Evolutionary conservation across 2,113 vertebrate species (phyloP), one percentile per base, ranked within the genome.

Genomic region (Daboia siamensis): DNA sequence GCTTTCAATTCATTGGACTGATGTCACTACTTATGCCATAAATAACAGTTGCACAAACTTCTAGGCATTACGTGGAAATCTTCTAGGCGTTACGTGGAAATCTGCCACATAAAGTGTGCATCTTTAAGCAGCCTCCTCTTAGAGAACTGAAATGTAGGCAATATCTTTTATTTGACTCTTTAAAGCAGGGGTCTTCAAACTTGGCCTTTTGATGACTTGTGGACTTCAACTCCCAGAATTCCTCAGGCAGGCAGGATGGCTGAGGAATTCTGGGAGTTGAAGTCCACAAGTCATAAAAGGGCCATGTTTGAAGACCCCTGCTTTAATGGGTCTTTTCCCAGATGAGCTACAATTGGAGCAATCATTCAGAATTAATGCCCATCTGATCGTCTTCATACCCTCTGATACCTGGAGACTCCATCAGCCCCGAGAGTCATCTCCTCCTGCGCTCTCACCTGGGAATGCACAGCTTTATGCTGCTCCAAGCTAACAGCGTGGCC

Each of bases 401-500:
- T 24, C 46, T 46, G 46, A 21, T 11, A 1, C 12, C 2, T 24
- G 26, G 2, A 39, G 55, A 48, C 33, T 24, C 26, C 52, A 39
- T 1, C 11, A 23, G 17, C 59, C 52, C 24, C 15, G 24, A 1
- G 8, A 9, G 1, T 54, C 7, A 0, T 10, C 33, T 48, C 21
- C 80, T 52, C 52, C 2, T 20, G 39, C 2, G 13, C 89, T 69
- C 94, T 95, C 95, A 99, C 99, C 98, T 99, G 99, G 0, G 99
- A 99, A 95, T 99, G 99, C 93, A 99, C 99, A 0, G 99, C 98
- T 97, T 99, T 99, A 97, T 99, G 99, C 91, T 99, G 99, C 96
- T 99, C 99, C 97, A 99, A 97, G 94, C 99, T 99, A 91, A 99
- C 99, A 23, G 98, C 99, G 91, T 99, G 99, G 69, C 99, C 99